Base-by-base conservation (phyloP, 2,113 vertebrate genomes). In the Sturnus vulgaris region DNA sequence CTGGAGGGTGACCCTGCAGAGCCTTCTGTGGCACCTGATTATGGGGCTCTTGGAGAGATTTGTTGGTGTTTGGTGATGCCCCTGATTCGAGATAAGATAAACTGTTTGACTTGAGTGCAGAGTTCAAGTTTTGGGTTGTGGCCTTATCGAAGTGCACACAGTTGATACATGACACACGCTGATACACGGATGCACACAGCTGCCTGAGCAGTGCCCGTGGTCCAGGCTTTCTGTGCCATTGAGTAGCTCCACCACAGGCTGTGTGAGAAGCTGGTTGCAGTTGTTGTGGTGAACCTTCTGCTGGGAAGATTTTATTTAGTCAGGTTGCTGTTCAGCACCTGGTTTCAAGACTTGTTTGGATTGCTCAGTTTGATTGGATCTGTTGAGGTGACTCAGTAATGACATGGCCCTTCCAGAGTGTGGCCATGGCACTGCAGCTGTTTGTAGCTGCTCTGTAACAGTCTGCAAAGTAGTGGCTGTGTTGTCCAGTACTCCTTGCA, bases 81-180 rank as follows among this genome's bases (percentile, higher is more conserved):
- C 7, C 31, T 22, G 71, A 52, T 87, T 87, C 1, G 24, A 69
- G 61, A 75, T 37, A 44, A 72, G 56, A 30, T 82, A 52, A 78
- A 33, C 19, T 35, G 52, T 63, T 44, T 72, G 73, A 44, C 35
- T 73, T 33, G 66, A 55, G 42, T 46, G 68, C 31, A 30, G 27
- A 4, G 17, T 66, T 64, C 42, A 80, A 28, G 42, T 47, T 64
- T 42, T 21, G 33, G 39, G 22, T 39, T 70, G 44, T 73, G 78
- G 10, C 37, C 27, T 64, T 68, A 0, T 3, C 1, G 0, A 33
- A 53, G 53, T 31, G 21, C 12, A 2, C 6, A 0, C 3, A 0
- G 9, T 52, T 63, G 40, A 1, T 21, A 2, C 1, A 11, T 52
- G 16, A 30, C 18, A 52, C 50, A 30, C 28, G 19, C 25, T 47